Conservation (phyloP, 2,113 vertebrate genomes). For the Antechinus flavipes region DNA sequence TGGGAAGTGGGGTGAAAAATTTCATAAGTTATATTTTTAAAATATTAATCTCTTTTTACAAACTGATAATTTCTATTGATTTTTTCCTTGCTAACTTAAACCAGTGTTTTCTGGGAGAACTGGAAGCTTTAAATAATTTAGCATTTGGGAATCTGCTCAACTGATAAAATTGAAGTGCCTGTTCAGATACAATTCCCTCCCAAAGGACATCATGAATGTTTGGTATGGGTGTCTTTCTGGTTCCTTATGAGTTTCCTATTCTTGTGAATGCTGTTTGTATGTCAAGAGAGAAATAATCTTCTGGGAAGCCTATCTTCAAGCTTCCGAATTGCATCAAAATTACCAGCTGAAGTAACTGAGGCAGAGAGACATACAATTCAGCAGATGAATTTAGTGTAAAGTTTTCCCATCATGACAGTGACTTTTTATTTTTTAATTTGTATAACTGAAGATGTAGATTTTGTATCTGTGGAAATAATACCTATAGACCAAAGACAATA, state of each 20-base stretch:
- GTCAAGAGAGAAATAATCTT: not conserved
- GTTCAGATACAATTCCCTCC: not conserved
- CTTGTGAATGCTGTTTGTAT: not conserved
- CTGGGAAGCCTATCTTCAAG: not conserved
- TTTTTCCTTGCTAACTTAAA: constrained; percentile 29
- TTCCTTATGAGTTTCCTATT: not conserved
- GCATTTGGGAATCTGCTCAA: not conserved
- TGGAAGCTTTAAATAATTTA: constrained; percentile 20
- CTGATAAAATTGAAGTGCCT: not conserved
- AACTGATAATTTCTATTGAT: constrained; percentile 8
- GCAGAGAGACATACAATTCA: not conserved
- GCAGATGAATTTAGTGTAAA: rapidly evolving
- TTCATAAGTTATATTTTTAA: not conserved
- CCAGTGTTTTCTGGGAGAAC: not conserved
- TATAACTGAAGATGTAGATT: rapidly evolving
- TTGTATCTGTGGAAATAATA: not conserved
- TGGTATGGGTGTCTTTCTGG: not conserved
- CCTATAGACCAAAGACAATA: rapidly evolving
- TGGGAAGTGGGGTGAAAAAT: not conserved
- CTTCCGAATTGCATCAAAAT: too few species aligned
- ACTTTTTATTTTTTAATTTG: rapidly evolving
- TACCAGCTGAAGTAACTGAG: not conserved
- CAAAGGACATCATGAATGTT: not conserved
- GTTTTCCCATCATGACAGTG: not conserved
- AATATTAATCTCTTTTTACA: not conserved